phyloP scores from a whole-genome alignment of 2,888 invertebrate species.

The Caradrina kadenii region DNA sequence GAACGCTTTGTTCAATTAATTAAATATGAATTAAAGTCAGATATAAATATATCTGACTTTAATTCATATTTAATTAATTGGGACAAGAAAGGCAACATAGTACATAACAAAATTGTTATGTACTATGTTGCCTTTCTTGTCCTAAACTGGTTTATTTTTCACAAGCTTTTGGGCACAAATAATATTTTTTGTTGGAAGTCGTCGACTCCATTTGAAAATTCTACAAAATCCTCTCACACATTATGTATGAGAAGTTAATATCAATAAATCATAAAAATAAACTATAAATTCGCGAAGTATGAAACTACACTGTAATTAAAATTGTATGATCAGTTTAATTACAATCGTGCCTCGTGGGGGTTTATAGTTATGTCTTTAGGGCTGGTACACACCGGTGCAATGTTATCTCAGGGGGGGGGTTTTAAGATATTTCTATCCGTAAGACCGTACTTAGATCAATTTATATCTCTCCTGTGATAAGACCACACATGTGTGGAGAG shows the following conservation, averaged over 20 bases:
- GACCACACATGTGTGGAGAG: no score
- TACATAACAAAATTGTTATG: no score
- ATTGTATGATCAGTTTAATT: slow-evolving; percentile 60
- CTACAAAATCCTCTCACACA: slow-evolving; percentile 37
- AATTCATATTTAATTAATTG: no score
- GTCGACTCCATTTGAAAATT: slow-evolving; percentile 40
- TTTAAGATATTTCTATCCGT: no score
- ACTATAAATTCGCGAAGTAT: slow-evolving; percentile 51
- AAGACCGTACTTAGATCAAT: no score
- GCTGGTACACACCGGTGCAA: no score
- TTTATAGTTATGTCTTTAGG: slow-evolving; percentile 25
- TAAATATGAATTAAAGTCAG: no score
- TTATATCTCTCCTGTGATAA: no score
- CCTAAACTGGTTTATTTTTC: slow-evolving; percentile 1
- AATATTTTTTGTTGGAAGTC: slow-evolving; percentile 38
- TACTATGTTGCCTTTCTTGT: slow-evolving; percentile 9
- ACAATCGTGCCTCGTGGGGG: slow-evolving; percentile 32
- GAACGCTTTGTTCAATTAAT: neutral
- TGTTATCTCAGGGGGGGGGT: no score
- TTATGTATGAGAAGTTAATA: slow-evolving; percentile 45
- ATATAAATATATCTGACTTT: no score
- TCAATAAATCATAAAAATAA: slow-evolving; percentile 60
- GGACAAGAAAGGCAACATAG: no score
- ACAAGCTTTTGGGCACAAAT: slow-evolving; percentile 4
- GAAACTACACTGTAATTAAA: slow-evolving; percentile 58